Percentiles rank a stretch among this genome's conserved stretches.
These are phyloP conservation scores for Lethenteron camtschaticum DNA, from an alignment of 2,113 vertebrate genomes.

Conservation along the genomic window DNA sequence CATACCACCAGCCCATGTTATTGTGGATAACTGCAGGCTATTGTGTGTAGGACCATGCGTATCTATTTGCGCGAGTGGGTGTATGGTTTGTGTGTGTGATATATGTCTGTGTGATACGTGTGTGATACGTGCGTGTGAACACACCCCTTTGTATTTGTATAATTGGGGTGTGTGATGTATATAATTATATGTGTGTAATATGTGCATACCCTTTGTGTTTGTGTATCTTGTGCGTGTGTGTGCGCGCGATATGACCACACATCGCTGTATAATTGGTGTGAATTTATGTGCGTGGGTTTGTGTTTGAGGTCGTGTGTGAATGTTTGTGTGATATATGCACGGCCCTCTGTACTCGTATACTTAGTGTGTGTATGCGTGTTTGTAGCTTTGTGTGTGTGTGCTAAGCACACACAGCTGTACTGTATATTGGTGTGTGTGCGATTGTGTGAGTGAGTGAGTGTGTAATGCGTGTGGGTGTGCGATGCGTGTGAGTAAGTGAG, in stretches of 20 bases:
- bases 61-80: no score
- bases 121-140: no score
- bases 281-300: neutral
- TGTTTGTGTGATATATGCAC: neutral
- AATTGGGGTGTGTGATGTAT: no score
- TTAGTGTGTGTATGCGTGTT: neutral
- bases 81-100: no score
- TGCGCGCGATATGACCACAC: neutral
- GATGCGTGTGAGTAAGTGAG: neutral
- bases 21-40: no score
- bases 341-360: neutral
- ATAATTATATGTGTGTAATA: no score
- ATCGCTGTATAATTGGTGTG: neutral
- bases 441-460: neutral
- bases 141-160: no score
- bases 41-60: no score
- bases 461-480: neutral
- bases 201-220: neutral
- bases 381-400: constrained; percentile 1
- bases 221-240: neutral
- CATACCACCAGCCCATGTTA: no score
- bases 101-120: no score
- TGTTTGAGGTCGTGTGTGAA: neutral
- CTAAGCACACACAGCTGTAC: neutral
- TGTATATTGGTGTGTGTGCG: neutral